A percentile compares a stretch with the other conserved stretches of the same genome.
Evolutionary conservation across 2,888 invertebrate genomes (phyloP).

Genomic region (Dexiosoma caninum): DNA sequence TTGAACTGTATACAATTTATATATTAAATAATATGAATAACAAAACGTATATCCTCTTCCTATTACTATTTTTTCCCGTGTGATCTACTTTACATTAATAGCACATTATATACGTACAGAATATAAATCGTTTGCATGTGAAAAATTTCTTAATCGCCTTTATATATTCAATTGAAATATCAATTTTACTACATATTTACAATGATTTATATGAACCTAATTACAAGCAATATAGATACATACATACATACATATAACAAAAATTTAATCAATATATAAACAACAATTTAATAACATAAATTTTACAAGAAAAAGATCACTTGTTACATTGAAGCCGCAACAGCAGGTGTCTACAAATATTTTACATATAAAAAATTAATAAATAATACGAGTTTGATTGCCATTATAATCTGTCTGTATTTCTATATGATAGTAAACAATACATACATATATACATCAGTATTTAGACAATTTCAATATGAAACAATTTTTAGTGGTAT

Average conservation of each 20-base stretch:
- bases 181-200: neutral
- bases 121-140: neutral
- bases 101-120: no score
- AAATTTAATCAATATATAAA: neutral
- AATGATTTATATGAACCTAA: neutral
- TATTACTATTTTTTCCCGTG: no score
- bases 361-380: no score
- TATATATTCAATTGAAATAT: neutral
- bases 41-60: no score
- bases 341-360: no score
- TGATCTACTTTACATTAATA: no score
- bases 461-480: constrained; percentile 14
- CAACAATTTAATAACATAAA: neutral
- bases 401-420: constrained; percentile 8
- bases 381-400: neutral
- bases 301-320: neutral
- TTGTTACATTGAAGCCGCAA: neutral
- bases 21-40: no score
- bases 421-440: neutral
- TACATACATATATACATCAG: neutral
- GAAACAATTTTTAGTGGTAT: constrained; percentile 19
- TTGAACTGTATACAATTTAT: no score
- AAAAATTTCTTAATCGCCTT: neutral
- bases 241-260: no score
- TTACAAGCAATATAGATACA: constrained; percentile 38